Base-by-base conservation (phyloP, 1,140 invertebrate species). In the Gonatopus flavifemur region DNA sequence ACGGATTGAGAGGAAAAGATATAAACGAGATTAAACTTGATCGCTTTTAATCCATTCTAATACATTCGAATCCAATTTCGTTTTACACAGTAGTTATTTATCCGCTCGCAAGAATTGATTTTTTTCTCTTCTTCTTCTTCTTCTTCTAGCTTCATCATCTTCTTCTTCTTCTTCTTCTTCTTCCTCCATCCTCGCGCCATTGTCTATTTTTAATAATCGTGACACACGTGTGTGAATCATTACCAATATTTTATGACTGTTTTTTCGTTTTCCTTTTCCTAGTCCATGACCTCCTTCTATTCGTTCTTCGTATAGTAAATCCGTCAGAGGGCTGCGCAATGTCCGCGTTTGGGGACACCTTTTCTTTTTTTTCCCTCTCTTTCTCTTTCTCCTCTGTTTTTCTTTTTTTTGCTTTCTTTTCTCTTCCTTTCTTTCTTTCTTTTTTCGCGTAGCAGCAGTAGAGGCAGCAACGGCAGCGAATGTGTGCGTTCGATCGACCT, bases 401-500 rank as follows among this genome's bases (percentile, higher is more conserved):
- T 38, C 52, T 25, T 19, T 33, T 3, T 12, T 21, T 31, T 15
- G 9, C 59, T 57, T 57, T 60, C 16, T 31, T 41, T 20, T 33
- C 43, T 33, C 31, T 24, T 50, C 36, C 36, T 50, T 37, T 45
- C 42, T 49, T 25, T 19, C 40, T 3, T 12, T 21, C 38, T 15
- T n/a, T 55, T 57, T 57, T 60, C 49, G 53, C 57, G 59, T 57
- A n/a, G n/a, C n/a, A n/a, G n/a, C n/a, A n/a, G n/a, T n/a, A n/a
- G n/a, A n/a, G n/a, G n/a, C n/a, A n/a, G n/a, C n/a, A n/a, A n/a
- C n/a, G n/a, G n/a, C n/a, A n/a, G n/a, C n/a, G n/a, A n/a, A n/a
- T n/a, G 58, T 57, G 59, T 59, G 55, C 55, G 60, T 62, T 63
- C 59, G 60, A 63, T 62, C 60, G 60, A 63, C 60, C 59, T 63